Base-by-base conservation (phyloP, 2,113 vertebrate species). In the Amazona vittata region DNA sequence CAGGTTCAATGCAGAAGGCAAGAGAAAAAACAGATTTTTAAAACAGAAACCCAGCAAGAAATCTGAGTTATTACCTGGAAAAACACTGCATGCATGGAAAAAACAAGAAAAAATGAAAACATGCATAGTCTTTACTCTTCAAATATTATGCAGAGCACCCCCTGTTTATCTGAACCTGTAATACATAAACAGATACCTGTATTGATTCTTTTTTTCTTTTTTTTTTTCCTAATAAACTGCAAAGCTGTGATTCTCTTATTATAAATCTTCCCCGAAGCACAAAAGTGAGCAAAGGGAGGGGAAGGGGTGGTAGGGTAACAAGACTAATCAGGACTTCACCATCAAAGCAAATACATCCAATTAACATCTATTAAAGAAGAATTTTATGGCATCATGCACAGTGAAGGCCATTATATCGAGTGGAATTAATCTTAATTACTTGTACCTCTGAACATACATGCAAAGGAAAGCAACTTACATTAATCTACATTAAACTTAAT, bases 361-460 rank as follows among this genome's bases (percentile, higher is more conserved):
- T 98, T 98, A 98, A 98, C 98, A 95, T 97, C 97, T 98, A 98
- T 98, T 98, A 98, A 98, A 98, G 97, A 96, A 97, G 97, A 97
- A 98, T 98, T 97, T 98, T 98, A 98, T 98, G 98, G 98, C 98
- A 98, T 98, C 15, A 83, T 97, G 97, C 98, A 98, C 98, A 99
- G 95, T 98, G 98, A 98, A 98, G 98, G 97, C 97, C 97, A 98
- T 97, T 96, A 98, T 96, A 98, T 96, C 96, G 96, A 71, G 95
- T 90, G 96, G 98, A 98, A 98, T 99, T 99, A 98, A 99, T 99
- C 98, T 99, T 99, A 98, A 99, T 99, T 99, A 99, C 98, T 98
- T 98, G 97, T 98, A 98, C 98, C 98, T 97, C 97, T 97, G 97
- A 97, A 98, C 98, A 97, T 97, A 98, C 98, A 97, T 98, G 98